Conservation (phyloP, 37 sponge, comb jelly and placozoan species). For the Geodia barretti region DNA sequence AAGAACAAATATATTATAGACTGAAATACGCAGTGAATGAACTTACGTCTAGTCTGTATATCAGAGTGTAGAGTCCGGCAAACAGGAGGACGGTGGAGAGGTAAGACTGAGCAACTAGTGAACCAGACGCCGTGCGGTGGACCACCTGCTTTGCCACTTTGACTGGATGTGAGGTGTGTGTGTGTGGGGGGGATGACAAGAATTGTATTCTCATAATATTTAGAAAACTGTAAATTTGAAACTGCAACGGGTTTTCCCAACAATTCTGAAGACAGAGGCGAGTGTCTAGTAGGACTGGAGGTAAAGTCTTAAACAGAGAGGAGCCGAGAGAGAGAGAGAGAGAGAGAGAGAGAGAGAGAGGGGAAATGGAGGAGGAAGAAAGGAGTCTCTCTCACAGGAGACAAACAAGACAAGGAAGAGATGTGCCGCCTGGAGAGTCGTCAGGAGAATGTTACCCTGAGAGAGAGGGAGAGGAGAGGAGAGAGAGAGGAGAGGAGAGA, state of each 20-base stretch:
- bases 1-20: no score
- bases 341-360: no score
- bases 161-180: constrained; percentile 33
- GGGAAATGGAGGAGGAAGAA: no score
- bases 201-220: no score
- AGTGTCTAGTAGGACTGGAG: no score
- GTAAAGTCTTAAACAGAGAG: no score
- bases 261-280: no score
- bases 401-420: constrained; percentile 49
- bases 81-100: constrained; percentile 79
- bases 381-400: constrained; percentile 64
- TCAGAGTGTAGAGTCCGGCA: constrained; percentile 81
- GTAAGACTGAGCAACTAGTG: constrained; percentile 81
- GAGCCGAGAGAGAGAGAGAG: no score
- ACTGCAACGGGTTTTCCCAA: no score
- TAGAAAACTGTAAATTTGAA: no score
- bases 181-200: background rate
- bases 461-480: background rate
- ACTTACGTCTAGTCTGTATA: constrained; percentile 69
- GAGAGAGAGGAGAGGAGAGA: constrained; percentile 12
- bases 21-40: no score
- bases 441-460: constrained; percentile 65
- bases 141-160: constrained; percentile 74
- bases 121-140: constrained; percentile 61
- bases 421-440: constrained; percentile 36